Evolutionary conservation across 2,113 vertebrate species (phyloP).

Genomic region (Pungitius pungitius): DNA sequence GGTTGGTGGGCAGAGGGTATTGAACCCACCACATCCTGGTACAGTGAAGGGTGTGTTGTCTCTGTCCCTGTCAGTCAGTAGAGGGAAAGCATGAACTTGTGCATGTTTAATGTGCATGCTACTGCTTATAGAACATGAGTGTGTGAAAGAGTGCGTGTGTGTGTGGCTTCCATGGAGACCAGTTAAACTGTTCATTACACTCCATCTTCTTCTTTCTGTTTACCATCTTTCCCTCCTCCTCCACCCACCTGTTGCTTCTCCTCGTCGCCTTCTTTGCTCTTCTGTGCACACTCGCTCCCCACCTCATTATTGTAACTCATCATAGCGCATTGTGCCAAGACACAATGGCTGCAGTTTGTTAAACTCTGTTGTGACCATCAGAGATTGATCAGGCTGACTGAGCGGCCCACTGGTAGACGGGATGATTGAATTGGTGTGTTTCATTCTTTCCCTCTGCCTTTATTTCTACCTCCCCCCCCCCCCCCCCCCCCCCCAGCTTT

Average conservation of each 20-base stretch:
- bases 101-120: constrained; percentile 91
- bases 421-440: constrained; percentile 43
- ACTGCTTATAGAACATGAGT: constrained; percentile 73
- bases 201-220: constrained; percentile 70
- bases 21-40: constrained; percentile 30
- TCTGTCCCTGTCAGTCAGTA: constrained; percentile 50
- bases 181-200: constrained; percentile 27
- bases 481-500: constrained; percentile 43
- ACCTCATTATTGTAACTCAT: constrained; percentile 84
- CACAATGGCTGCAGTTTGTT: constrained; percentile 86
- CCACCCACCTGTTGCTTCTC: constrained; percentile 65
- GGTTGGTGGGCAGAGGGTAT: constrained; percentile 42
- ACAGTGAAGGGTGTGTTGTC: constrained; percentile 26
- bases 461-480: constrained; percentile 35
- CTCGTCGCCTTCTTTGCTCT: constrained; percentile 27
- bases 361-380: constrained; percentile 69
- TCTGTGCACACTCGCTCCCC: constrained; percentile 62
- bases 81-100: constrained; percentile 86
- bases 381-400: constrained; percentile 71
- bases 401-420: constrained; percentile 49
- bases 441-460: constrained; percentile 50
- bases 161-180: constrained; percentile 63
- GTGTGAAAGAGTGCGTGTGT: constrained; percentile 42
- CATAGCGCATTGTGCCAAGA: constrained; percentile 87
- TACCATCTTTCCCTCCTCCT: constrained; percentile 57